These are phyloP conservation scores for Oreortyx pictus DNA, from an alignment of 2,797 vertebrate species.

Conservation along the genomic window DNA sequence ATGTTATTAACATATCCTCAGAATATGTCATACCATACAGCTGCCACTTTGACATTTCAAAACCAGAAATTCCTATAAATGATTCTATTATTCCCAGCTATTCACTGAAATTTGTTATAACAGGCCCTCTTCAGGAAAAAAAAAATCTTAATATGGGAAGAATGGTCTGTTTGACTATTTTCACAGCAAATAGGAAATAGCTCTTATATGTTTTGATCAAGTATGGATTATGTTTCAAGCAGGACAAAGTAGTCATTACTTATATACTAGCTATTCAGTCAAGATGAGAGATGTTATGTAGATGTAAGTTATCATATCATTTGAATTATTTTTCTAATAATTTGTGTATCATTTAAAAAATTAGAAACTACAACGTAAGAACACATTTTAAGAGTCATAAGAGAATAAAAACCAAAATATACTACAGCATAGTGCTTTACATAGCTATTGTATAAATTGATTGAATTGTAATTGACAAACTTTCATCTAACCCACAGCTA, in stretches of 20 bases:
- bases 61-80: not conserved
- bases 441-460: not conserved
- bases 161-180: not conserved
- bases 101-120: not conserved
- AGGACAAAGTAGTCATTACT: not conserved
- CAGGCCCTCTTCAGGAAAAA: not conserved
- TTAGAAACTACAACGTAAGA: not conserved
- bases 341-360: not conserved
- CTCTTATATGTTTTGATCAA: not conserved
- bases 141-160: not conserved
- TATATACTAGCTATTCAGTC: not conserved
- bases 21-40: not conserved
- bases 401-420: not conserved
- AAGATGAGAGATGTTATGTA: not conserved
- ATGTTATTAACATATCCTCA: not conserved
- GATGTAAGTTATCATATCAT: not conserved
- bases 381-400: not conserved
- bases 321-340: not conserved
- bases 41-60: not conserved
- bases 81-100: not conserved
- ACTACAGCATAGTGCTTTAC: not conserved
- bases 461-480: conserved; percentile 17
- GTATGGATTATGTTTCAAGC: not conserved
- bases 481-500: not conserved
- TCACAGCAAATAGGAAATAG: not conserved